Evolutionary conservation across 2,797 vertebrate genomes (phyloP).

Genomic region (Trachurus trachurus): DNA sequence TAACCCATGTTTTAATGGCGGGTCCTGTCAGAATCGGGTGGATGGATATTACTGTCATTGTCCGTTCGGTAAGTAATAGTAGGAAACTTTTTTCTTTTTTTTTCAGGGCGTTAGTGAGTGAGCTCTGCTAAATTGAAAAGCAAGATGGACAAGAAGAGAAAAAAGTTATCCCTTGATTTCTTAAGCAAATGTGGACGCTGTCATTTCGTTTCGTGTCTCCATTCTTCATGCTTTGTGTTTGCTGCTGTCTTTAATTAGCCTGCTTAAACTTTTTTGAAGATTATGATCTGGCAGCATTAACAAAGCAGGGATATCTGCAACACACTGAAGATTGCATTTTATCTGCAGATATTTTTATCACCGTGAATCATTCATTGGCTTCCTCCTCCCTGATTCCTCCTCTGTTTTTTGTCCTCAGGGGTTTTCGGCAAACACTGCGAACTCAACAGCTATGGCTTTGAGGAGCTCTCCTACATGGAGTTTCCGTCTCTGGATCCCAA

Average conservation of each 20-base stretch:
- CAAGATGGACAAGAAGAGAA: slow-evolving; percentile 41
- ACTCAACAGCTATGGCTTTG: slow-evolving; percentile 97
- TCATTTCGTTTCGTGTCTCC: slow-evolving; percentile 60
- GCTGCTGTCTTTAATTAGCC: slow-evolving; percentile 14
- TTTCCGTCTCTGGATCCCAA: slow-evolving; percentile 98
- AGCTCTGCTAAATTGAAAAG: slow-evolving; percentile 48
- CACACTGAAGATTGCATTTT: slow-evolving; percentile 39
- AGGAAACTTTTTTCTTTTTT: slow-evolving; percentile 43
- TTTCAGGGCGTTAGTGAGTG: slow-evolving; percentile 19
- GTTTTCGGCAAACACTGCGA: slow-evolving; percentile 99
- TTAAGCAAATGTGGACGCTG: slow-evolving; percentile 52
- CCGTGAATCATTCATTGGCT: slow-evolving; percentile 60
- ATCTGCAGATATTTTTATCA: slow-evolving; percentile 62
- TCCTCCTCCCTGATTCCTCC: slow-evolving; percentile 49
- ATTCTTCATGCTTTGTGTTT: slow-evolving; percentile 47
- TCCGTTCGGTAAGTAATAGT: slow-evolving; percentile 94
- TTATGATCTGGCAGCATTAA: slow-evolving; percentile 5
- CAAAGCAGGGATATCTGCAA: slow-evolving; percentile 12
- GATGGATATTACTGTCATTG: slow-evolving; percentile 98
- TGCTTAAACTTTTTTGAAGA: slow-evolving; percentile 5
- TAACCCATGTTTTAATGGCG: slow-evolving; percentile 98
- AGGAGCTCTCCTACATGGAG: slow-evolving; percentile 98
- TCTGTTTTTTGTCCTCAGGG: slow-evolving; percentile 83
- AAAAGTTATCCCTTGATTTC: slow-evolving; percentile 38
- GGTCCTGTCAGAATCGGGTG: slow-evolving; percentile 96